Percentiles rank a stretch among this genome's conserved stretches.
These are phyloP conservation scores for Hypotaenidia philippensis DNA, from an alignment of 2,797 vertebrate genomes.

Conservation along the genomic window DNA sequence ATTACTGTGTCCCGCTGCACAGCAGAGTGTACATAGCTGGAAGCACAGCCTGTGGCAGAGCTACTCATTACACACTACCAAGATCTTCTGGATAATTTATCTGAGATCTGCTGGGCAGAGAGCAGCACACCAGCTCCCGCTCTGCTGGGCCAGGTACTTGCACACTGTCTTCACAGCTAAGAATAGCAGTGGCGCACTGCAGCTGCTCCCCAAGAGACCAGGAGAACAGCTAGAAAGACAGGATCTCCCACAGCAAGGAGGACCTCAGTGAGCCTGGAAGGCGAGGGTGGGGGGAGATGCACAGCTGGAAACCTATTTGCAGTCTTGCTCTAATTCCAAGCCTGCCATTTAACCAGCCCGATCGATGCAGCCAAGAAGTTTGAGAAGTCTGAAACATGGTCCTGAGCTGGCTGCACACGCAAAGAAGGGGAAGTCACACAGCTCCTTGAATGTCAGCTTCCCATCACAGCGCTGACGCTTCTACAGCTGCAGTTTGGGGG, in stretches of 20 bases:
- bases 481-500: neutral
- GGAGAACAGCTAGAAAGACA: conserved; percentile 29
- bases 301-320: neutral
- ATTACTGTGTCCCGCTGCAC: conserved; percentile 1
- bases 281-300: neutral
- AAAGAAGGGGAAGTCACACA: neutral
- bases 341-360: conserved; percentile 16
- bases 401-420: neutral
- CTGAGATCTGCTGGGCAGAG: conserved; percentile 52
- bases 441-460: neutral
- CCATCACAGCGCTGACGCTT: neutral
- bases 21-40: conserved; percentile 46
- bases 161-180: conserved; percentile 57
- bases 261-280: neutral
- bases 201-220: conserved; percentile 68
- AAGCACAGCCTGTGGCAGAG: conserved; percentile 67
- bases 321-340: neutral
- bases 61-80: conserved; percentile 59
- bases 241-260: conserved; percentile 51
- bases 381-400: neutral
- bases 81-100: conserved; percentile 72
- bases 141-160: conserved; percentile 65
- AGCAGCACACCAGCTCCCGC: conserved; percentile 54
- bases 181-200: conserved; percentile 73
- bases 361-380: neutral